Conservation (phyloP, 2,113 vertebrate genomes). For the Stercorarius parasiticus region DNA sequence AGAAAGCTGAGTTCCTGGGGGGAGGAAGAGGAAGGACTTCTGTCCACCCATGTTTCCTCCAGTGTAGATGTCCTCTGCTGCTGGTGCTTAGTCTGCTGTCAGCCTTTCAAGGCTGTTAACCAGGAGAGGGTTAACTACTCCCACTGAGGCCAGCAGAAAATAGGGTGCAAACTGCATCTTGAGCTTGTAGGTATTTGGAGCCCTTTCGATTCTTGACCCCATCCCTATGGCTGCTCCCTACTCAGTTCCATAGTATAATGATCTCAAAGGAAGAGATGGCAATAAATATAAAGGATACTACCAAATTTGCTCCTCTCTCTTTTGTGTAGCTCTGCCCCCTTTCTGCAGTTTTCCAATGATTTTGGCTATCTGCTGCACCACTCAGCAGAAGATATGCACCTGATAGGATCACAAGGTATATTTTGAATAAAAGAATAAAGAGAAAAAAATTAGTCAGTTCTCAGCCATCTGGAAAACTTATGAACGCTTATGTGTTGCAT, state of each 20-base stretch:
- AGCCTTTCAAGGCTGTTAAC: not conserved
- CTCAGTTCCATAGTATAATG: not conserved
- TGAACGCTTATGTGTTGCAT: constrained; percentile 38
- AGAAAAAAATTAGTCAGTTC: constrained; percentile 45
- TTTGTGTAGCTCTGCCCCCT: constrained; percentile 58
- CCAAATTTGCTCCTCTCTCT: constrained; percentile 61
- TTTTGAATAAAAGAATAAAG: constrained; percentile 48
- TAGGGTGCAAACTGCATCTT: not conserved
- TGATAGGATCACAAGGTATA: constrained; percentile 59
- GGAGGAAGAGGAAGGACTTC: not conserved
- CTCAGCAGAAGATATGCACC: constrained; percentile 53
- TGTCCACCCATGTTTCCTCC: not conserved
- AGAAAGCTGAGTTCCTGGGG: not conserved
- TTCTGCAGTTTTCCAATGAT: constrained; percentile 63
- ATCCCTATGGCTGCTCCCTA: not conserved
- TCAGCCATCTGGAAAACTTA: constrained; percentile 64
- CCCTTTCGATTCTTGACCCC: not conserved
- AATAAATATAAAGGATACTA: constrained; percentile 37
- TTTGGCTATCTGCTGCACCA: constrained; percentile 59
- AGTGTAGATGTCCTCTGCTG: not conserved
- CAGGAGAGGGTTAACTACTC: not conserved
- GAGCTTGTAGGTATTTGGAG: not conserved
- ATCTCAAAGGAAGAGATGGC: constrained; percentile 24
- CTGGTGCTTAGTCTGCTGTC: not conserved
- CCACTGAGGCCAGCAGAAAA: not conserved